Base-by-base conservation (phyloP, 2,888 invertebrate species). In the Zele albiditarsus region DNA sequence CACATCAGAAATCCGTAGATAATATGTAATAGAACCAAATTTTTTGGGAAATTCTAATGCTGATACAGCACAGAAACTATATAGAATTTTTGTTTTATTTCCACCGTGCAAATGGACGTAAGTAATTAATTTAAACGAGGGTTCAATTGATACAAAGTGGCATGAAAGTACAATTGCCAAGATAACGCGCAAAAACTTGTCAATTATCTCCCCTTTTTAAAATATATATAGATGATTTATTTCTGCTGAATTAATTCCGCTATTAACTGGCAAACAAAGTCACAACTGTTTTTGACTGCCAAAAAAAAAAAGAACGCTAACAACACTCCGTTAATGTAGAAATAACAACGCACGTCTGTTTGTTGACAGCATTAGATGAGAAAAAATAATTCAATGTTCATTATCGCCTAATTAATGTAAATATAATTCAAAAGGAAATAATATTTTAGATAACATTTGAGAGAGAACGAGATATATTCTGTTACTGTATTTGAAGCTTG, bases 331-430 rank as follows among this genome's bases (percentile, higher is more conserved):
- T 60, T 28, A 4, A 16, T 60, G 28, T 60, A 60, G 60, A 27
- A 60, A 25, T 60, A 28, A 60, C 16, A 60, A 60, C n/a, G 60
- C 60, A 27, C 28, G 28, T 60, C 16, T 2, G 27, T 28, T 25
- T 14, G 28, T 27, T 28, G 12, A 53, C 53, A 53, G 8, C 27
- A 60, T 60, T 60, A 60, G 60, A 27, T 27, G 6, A 38, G 63
- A 46, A 20, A 46, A 38, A 71, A 71, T 23, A 46, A 71, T n/a
- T 31, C 8, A 62, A 63, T 49, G 46, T 38, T 38, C 38, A 57
- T 27, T 31, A 68, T 53, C 62, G 73, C 76, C 76, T 76, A 76
- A 72, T 66, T 8, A 73, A 73, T 76, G 76, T 76, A 76, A 62
- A 76, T 73, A 75, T n/a, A 65, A 76, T 38, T 38, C 25, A 71